A percentile compares a stretch with the other conserved stretches of the same genome.
phyloP scores from a whole-genome alignment of 2,113 vertebrate species.

The Mus musculus region GRCm39 chrY:794501-795000 shows the following conservation, averaged over 20 bases:
- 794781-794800: too few relatives aligned
- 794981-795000: background rate
- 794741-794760: background rate
- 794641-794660: background rate
- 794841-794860: background rate
- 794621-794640: background rate
- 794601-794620: background rate
- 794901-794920: background rate
- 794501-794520: background rate
- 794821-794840: background rate
- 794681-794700: background rate
- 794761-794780: background rate
- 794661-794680: background rate
- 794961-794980: background rate
- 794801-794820: background rate
- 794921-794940: background rate
- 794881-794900: background rate
- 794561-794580: background rate
- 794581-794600: background rate
- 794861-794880: background rate
- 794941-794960: background rate
- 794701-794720: background rate
- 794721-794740: background rate
- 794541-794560: background rate
- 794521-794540: background rate